A percentile compares a stretch with the other conserved stretches of the same genome.
Conservation (phyloP, 2,113 vertebrate genomes). For the Ondatra zibethicus region DNA sequence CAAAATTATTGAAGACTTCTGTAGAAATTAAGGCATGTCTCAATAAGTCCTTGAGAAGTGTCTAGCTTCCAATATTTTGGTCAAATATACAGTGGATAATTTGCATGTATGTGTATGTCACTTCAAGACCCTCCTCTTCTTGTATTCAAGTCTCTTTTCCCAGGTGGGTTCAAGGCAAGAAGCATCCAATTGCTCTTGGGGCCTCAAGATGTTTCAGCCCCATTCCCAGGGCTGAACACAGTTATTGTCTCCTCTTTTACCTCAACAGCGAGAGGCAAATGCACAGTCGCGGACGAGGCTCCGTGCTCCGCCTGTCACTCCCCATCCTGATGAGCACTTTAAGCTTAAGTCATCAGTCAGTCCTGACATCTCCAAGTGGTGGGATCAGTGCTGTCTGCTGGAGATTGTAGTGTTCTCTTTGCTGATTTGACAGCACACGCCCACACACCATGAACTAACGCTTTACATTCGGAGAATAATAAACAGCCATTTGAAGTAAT, state of each 20-base stretch:
- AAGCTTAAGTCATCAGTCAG: constrained; percentile 82
- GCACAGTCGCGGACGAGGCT: constrained; percentile 71
- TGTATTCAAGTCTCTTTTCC: not conserved
- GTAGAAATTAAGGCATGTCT: not conserved
- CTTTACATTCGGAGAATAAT: constrained; percentile 82
- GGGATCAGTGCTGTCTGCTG: constrained; percentile 81
- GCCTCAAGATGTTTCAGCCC: not conserved
- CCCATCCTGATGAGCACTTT: constrained; percentile 79
- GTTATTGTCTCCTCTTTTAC: constrained; percentile 54
- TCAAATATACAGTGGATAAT: not conserved
- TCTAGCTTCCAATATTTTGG: not conserved
- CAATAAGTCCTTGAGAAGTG: not conserved
- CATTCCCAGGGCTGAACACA: constrained; percentile 60
- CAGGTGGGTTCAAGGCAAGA: not conserved
- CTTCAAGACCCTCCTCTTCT: not conserved
- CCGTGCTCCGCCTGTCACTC: constrained; percentile 74
- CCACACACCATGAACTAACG: constrained; percentile 79
- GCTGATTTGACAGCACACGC: constrained; percentile 82
- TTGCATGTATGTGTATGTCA: not conserved
- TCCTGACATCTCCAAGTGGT: constrained; percentile 79
- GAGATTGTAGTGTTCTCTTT: constrained; percentile 83
- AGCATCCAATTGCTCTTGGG: constrained; percentile 14
- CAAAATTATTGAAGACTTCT: not conserved
- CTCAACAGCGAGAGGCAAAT: constrained; percentile 43
- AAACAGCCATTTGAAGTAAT: constrained; percentile 85